phyloP scores from a whole-genome alignment of 2,888 invertebrate species.

The Drosophila pseudotakahashii region DNA sequence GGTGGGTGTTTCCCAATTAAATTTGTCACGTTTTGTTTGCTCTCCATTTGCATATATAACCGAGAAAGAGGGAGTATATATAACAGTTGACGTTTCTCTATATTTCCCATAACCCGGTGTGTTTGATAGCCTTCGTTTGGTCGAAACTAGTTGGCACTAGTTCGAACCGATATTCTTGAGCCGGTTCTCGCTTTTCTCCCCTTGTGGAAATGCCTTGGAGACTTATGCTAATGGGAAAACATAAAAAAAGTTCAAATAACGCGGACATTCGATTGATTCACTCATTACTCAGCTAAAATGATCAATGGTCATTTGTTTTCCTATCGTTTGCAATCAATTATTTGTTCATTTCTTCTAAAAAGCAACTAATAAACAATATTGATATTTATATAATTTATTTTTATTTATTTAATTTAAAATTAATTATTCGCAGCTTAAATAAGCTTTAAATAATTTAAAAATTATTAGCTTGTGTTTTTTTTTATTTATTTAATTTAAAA shows the following conservation, averaged over 20 bases:
- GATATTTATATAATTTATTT: no score
- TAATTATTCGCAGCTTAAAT: no score
- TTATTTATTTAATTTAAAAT: no score
- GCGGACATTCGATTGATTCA: constrained; percentile 1
- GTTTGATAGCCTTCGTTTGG: constrained; percentile 4
- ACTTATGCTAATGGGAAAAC: constrained; percentile 27
- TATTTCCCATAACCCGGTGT: background rate
- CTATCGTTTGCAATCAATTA: no score
- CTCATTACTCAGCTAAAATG: background rate
- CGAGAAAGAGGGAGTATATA: background rate
- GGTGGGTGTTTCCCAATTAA: constrained; percentile 32
- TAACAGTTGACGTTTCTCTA: constrained; percentile 1
- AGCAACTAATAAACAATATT: no score
- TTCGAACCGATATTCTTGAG: constrained; percentile 18
- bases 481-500: background rate
- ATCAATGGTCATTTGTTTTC: background rate
- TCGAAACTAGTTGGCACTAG: constrained; percentile 21
- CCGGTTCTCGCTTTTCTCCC: constrained; percentile 20
- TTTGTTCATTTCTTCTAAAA: background rate
- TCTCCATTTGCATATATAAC: constrained; percentile 18
- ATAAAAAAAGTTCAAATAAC: constrained; percentile 14
- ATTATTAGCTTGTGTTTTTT: no score
- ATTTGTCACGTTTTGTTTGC: constrained; percentile 45
- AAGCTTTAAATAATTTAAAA: no score
- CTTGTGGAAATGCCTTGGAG: constrained; percentile 3